A percentile compares a stretch with the other conserved stretches of the same genome.
phyloP scores from a whole-genome alignment of 2,797 vertebrate genomes.

The Melanotaenia parkinsoni region DNA sequence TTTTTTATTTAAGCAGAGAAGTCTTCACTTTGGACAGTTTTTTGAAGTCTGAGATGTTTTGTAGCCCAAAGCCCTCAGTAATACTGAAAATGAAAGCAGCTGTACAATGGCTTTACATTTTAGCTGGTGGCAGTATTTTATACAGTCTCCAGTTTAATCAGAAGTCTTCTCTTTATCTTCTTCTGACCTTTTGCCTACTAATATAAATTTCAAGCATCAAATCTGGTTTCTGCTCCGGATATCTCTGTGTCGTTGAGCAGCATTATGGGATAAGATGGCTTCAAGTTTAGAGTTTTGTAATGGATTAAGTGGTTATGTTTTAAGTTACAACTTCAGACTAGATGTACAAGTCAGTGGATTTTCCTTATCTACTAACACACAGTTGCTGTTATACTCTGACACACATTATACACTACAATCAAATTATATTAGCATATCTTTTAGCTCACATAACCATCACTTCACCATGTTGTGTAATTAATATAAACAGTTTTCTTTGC shows the following conservation, averaged over 20 bases:
- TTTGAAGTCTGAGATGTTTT: not conserved
- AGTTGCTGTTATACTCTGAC: not conserved
- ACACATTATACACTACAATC: not conserved
- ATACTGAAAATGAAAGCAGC: not conserved
- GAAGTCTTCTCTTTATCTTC: slow-evolving; percentile 1
- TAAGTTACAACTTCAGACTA: slow-evolving; percentile 8
- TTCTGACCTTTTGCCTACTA: slow-evolving; percentile 22
- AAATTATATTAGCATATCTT: not conserved
- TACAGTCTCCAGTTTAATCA: not conserved
- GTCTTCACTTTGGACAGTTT: not conserved
- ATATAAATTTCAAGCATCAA: slow-evolving; percentile 18
- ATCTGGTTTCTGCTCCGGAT: slow-evolving; percentile 36
- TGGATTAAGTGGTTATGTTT: slow-evolving; percentile 34
- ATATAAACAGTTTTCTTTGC: not conserved
- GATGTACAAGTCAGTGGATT: slow-evolving; percentile 1
- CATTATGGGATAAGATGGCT: slow-evolving; percentile 41
- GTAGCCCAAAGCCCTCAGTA: not conserved
- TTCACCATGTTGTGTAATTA: slow-evolving; percentile 19
- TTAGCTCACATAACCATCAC: slow-evolving; percentile 9
- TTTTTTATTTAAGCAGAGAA: too few species aligned
- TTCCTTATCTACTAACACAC: slow-evolving; percentile 5
- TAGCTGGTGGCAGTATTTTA: not conserved
- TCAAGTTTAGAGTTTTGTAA: slow-evolving; percentile 33
- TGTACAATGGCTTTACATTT: not conserved
- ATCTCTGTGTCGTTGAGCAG: slow-evolving; percentile 10